Percentiles rank a stretch among this genome's conserved stretches.
These are phyloP conservation scores for Eurytoma adleriae DNA, from an alignment of 2,888 invertebrate genomes.

Conservation along the genomic window DNA sequence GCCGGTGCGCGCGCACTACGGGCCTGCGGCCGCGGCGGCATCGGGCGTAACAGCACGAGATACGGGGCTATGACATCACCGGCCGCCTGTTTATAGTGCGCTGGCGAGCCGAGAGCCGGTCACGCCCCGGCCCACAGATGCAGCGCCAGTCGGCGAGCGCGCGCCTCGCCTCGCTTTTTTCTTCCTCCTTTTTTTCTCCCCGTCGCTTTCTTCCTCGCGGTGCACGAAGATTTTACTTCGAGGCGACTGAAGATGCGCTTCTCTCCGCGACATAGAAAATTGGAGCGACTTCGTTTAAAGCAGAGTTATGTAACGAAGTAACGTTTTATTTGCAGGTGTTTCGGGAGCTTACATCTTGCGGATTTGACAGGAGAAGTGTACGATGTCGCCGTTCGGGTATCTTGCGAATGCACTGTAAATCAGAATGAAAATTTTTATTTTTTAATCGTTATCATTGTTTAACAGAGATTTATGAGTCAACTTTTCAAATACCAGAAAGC, in stretches of 20 bases:
- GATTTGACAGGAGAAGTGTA: conserved; percentile 93
- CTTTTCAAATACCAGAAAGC: too few relatives aligned
- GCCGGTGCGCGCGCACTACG: conserved; percentile 8
- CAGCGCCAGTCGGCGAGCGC: conserved; percentile 16
- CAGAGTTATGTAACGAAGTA: too few relatives aligned
- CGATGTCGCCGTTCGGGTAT: conserved; percentile 93
- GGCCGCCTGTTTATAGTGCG: conserved; percentile 67
- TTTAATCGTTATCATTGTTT: neutral
- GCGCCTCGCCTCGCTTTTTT: conserved; percentile 13
- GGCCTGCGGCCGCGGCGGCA: conserved; percentile 49
- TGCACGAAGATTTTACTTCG: neutral
- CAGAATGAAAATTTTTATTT: conserved; percentile 57
- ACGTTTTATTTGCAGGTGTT: too few relatives aligned
- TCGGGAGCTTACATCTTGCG: conserved; percentile 69
- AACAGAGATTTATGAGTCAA: too few relatives aligned
- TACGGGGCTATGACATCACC: conserved; percentile 71
- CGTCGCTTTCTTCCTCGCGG: neutral
- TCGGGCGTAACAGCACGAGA: conserved; percentile 71
- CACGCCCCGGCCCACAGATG: conserved; percentile 70
- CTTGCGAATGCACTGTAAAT: conserved; percentile 91
- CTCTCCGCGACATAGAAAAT: too few relatives aligned
- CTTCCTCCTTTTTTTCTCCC: neutral
- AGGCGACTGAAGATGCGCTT: neutral
- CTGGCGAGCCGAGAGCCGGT: conserved; percentile 66
- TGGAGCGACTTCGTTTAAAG: too few relatives aligned